phyloP scores from a whole-genome alignment of 2,113 vertebrate genomes.

The Tragelaphus buxtoni region DNA sequence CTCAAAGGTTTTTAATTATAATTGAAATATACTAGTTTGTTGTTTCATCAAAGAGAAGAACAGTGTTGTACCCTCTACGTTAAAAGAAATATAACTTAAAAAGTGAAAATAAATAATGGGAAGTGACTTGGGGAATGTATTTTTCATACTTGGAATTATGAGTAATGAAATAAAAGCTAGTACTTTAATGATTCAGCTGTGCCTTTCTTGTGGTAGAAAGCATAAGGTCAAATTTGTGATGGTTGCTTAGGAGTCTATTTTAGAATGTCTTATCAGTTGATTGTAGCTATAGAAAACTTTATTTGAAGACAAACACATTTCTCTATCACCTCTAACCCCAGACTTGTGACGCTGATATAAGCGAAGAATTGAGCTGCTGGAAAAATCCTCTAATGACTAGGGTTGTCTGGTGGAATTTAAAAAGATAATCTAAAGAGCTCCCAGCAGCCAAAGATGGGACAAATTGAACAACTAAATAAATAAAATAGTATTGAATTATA shows the following conservation, averaged over 20 bases:
- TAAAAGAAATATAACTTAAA: constrained; percentile 47
- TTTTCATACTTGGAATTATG: neutral
- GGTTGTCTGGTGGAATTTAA: neutral
- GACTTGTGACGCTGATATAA: constrained; percentile 20
- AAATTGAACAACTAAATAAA: neutral
- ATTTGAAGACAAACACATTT: constrained; percentile 66
- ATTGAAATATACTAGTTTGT: neutral
- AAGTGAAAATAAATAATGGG: constrained; percentile 50
- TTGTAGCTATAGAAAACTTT: constrained; percentile 65
- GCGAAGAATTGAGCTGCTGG: neutral
- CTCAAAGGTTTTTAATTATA: constrained; percentile 42
- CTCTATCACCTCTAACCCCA: constrained; percentile 60
- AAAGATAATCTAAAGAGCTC: neutral
- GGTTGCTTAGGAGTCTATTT: constrained; percentile 65
- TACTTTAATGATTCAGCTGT: constrained; percentile 17
- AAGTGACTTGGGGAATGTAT: neutral
- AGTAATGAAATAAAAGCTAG: neutral
- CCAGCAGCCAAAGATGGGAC: neutral
- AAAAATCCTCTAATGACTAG: neutral
- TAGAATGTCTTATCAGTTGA: constrained; percentile 67
- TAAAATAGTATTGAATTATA: neutral
- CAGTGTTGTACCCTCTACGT: constrained; percentile 39
- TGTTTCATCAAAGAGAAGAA: constrained; percentile 57
- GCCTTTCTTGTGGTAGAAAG: constrained; percentile 30
- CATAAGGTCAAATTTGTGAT: constrained; percentile 55